Evolutionary conservation across 2,113 vertebrate genomes (phyloP), one percentile per base, ranked within the genome.

Genomic region (Oreochromis spilurus): DNA sequence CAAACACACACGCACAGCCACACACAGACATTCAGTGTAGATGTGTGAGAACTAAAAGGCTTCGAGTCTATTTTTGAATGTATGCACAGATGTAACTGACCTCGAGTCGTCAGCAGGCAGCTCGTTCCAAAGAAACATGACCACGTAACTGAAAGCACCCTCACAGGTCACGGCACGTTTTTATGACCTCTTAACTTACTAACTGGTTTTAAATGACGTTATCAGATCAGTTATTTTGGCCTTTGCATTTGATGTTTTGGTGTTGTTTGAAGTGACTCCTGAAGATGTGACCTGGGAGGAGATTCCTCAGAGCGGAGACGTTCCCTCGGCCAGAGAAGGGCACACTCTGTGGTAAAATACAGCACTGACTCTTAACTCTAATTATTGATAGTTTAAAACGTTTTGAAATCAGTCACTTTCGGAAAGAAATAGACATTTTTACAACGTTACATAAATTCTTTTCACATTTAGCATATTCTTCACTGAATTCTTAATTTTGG

Each of bases 241-340:
- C 70, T 48, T 11, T 72, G 67, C 9, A 17, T 48, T 31, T 77
- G 4, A 84, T 16, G 24, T 57, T 55, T 58, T 36, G 8, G 12
- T 79, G 34, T n/a, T 78, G 58, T 81, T 82, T 90, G 48, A 80
- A 96, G 96, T 97, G 31, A 91, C 89, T 80, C 72, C 91, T 16
- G 91, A 85, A 83, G 85, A 89, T 40, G 84, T 90, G 31, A 85
- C 36, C 8, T 97, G 96, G 96, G 95, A 97, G 92, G 86, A 87
- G 82, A 96, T 97, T 86, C 96, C 96, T 84, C 96, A 97, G 84
- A 95, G 89, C 13, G 94, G 95, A 54, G 81, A 82, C 2, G 85
- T 96, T 48, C 95, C 96, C 34, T 81, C 90, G 58, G 91, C 92
- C 40, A 95, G 96, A 94, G 92, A 93, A 92, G 95, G 95, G 82